These are phyloP conservation scores for Fabriciana adippe DNA, from an alignment of 2,888 invertebrate species.

Conservation along the genomic window DNA sequence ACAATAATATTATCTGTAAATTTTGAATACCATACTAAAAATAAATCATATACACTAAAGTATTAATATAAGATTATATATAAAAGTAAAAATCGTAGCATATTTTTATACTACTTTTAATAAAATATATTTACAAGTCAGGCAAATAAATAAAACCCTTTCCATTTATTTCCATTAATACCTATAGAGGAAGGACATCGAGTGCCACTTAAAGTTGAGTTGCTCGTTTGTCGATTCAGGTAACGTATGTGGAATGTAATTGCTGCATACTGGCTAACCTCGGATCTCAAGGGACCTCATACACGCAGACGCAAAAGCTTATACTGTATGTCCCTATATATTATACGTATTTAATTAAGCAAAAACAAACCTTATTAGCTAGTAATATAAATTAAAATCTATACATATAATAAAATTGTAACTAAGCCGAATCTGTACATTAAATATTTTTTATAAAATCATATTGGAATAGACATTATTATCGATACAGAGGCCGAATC, in stretches of 20 bases:
- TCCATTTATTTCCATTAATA: constrained; percentile 14
- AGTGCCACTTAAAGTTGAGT: constrained; percentile 25
- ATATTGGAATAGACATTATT: no score
- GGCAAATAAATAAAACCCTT: constrained; percentile 15
- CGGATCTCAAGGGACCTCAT: constrained; percentile 56
- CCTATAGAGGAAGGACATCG: constrained; percentile 14
- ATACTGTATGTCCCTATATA: neutral
- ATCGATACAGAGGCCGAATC: no score
- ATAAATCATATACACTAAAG: no score
- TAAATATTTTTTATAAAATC: no score
- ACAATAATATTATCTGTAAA: no score
- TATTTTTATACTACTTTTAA: no score
- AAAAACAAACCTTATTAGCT: constrained; percentile 12
- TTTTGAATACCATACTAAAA: no score
- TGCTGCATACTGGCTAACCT: constrained; percentile 62
- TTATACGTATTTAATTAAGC: neutral
- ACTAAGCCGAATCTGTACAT: no score
- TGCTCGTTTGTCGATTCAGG: constrained; percentile 58
- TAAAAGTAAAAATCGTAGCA: constrained; percentile 1
- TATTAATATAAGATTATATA: neutral
- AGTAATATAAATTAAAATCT: neutral
- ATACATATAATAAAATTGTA: no score
- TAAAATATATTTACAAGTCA: constrained; percentile 5
- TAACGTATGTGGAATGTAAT: constrained; percentile 68
- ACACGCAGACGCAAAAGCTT: constrained; percentile 45